Evolutionary conservation across 2,888 invertebrate genomes (phyloP).

Genomic region (Maniola hyperantus): DNA sequence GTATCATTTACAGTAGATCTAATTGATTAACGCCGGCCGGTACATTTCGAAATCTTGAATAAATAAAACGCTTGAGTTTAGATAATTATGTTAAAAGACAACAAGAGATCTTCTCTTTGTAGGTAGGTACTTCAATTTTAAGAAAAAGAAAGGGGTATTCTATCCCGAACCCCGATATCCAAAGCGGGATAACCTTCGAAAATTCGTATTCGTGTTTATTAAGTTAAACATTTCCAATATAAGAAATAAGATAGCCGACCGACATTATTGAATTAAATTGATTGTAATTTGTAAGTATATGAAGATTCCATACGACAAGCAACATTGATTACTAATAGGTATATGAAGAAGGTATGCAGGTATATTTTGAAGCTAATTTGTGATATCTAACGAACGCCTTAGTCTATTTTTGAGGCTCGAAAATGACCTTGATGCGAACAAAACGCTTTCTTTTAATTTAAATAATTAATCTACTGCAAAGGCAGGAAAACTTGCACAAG

Average conservation of each 20-base stretch:
- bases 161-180: neutral
- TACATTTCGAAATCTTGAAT: neutral
- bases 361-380: slow-evolving; percentile 77
- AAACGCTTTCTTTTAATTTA: slow-evolving; percentile 18
- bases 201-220: neutral
- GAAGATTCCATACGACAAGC: slow-evolving; percentile 65
- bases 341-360: slow-evolving; percentile 60
- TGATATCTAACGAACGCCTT: slow-evolving; percentile 71
- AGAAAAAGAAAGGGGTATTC: too few species aligned
- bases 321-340: slow-evolving; percentile 73
- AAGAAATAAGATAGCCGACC: slow-evolving; percentile 14
- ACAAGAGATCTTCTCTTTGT: too few species aligned
- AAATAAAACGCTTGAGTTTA: neutral
- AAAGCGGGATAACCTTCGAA: neutral
- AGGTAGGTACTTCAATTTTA: too few species aligned
- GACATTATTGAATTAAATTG: slow-evolving; percentile 7
- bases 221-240: neutral
- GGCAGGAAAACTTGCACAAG: slow-evolving; percentile 40
- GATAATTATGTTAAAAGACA: too few species aligned
- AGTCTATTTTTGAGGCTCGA: slow-evolving; percentile 50
- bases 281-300: slow-evolving; percentile 36
- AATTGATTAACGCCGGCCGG: slow-evolving; percentile 1
- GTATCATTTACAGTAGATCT: slow-evolving; percentile 50
- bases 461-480: slow-evolving; percentile 27
- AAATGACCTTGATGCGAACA: slow-evolving; percentile 47